phyloP scores from a whole-genome alignment of 2,888 invertebrate species.

The Athalia circularis region DNA sequence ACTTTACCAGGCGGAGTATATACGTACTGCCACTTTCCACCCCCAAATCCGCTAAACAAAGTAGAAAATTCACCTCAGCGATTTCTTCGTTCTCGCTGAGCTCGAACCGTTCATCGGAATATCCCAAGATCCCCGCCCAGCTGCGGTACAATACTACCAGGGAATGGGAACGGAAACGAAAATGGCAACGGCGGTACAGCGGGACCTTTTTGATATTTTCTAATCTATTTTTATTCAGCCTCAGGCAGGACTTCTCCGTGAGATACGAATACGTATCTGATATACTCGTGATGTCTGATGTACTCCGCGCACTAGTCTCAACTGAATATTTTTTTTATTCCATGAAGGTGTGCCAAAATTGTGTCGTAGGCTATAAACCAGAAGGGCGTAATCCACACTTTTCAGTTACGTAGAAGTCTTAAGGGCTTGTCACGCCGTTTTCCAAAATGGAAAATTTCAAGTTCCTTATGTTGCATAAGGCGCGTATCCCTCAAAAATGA shows the following conservation, averaged over 20 bases:
- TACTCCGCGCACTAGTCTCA: too few species aligned
- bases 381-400: too few species aligned
- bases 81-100: constrained; percentile 9
- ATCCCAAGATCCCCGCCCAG: constrained; percentile 11
- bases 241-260: constrained; percentile 28
- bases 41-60: constrained; percentile 38
- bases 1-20: constrained; percentile 5
- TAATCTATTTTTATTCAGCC: constrained; percentile 34
- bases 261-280: constrained; percentile 1
- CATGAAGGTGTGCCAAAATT: too few species aligned
- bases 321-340: too few species aligned
- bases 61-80: constrained; percentile 33
- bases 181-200: constrained; percentile 11
- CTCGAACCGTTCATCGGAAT: constrained; percentile 24
- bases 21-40: constrained; percentile 20
- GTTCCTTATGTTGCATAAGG: too few species aligned
- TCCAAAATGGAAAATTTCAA: too few species aligned
- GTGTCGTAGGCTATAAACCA: too few species aligned
- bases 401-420: too few species aligned
- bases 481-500: too few species aligned
- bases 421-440: too few species aligned
- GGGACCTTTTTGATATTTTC: constrained; percentile 38
- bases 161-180: not conserved
- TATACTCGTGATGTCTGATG: too few species aligned
- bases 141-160: constrained; percentile 10